Evolutionary conservation across 35 echinoderm and acorn worm species (phyloP).

Genomic region (Nesometra sesokonis): DNA sequence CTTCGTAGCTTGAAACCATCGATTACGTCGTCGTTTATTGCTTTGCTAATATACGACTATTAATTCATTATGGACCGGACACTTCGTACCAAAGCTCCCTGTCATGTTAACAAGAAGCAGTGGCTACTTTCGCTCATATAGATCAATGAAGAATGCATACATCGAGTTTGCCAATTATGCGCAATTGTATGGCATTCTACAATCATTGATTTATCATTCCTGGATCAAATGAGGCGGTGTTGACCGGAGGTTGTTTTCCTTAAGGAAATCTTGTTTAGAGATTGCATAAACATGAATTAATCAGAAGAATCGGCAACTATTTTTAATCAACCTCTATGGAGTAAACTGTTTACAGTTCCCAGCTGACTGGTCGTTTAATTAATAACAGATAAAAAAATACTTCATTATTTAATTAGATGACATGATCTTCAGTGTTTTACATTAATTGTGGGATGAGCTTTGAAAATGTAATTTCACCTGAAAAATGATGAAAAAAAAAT

Average conservation of each 20-base stretch:
- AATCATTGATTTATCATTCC: not conserved
- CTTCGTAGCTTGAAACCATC: not conserved
- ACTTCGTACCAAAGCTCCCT: not conserved
- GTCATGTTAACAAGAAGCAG: not conserved
- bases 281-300: not conserved
- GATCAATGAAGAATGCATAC: not conserved
- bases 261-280: not conserved
- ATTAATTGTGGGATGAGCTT: no score
- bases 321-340: no score
- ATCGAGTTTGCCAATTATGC: not conserved
- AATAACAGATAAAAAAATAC: no score
- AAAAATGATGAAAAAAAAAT: no score
- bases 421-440: no score
- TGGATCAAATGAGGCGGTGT: not conserved
- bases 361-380: no score
- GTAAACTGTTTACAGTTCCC: no score
- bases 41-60: not conserved
- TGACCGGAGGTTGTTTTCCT: not conserved
- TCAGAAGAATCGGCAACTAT: not conserved
- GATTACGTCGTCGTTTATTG: not conserved
- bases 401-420: no score
- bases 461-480: no score
- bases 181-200: not conserved
- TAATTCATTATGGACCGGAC: not conserved
- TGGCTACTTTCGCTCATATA: not conserved